Conservation (phyloP, 2,888 invertebrate genomes). For the Pteria penguin region DNA sequence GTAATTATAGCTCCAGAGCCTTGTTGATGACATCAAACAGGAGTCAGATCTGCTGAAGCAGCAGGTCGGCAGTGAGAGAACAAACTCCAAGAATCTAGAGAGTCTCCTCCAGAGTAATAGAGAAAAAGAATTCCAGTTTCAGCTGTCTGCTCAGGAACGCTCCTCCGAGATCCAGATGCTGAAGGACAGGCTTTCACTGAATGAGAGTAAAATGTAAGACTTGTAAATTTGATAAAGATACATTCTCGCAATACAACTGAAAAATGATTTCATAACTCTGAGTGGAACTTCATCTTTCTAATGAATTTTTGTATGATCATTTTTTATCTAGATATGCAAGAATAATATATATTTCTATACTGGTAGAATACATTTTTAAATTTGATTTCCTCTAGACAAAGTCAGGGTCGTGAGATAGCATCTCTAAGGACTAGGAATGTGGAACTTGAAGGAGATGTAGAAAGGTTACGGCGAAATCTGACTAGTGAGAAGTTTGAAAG, state of each 20-base stretch:
- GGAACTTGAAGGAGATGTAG: slow-evolving; percentile 79
- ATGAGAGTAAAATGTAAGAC: slow-evolving; percentile 79
- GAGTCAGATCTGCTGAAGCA: slow-evolving; percentile 72
- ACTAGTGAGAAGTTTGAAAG: slow-evolving; percentile 80
- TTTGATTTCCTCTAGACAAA: slow-evolving; percentile 78
- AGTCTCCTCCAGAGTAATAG: slow-evolving; percentile 76
- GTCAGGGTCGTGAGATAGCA: slow-evolving; percentile 78
- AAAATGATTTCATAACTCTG: too few species aligned
- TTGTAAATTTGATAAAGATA: too few species aligned
- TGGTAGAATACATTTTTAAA: too few species aligned
- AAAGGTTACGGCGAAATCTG: slow-evolving; percentile 77
- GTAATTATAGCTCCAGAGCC: slow-evolving; percentile 63
- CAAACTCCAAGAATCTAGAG: slow-evolving; percentile 76
- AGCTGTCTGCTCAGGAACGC: slow-evolving; percentile 78
- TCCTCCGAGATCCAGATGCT: slow-evolving; percentile 78
- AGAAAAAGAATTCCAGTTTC: slow-evolving; percentile 80
- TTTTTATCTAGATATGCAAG: too few species aligned
- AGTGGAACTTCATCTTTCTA: too few species aligned
- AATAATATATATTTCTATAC: too few species aligned
- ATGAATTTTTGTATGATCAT: too few species aligned
- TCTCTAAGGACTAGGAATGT: slow-evolving; percentile 76
- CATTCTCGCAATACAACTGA: too few species aligned
- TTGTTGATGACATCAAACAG: slow-evolving; percentile 73
- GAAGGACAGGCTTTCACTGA: slow-evolving; percentile 78
- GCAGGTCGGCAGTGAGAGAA: slow-evolving; percentile 73